Base-by-base conservation (phyloP, 2,888 invertebrate genomes). In the Thymelicus sylvestris region DNA sequence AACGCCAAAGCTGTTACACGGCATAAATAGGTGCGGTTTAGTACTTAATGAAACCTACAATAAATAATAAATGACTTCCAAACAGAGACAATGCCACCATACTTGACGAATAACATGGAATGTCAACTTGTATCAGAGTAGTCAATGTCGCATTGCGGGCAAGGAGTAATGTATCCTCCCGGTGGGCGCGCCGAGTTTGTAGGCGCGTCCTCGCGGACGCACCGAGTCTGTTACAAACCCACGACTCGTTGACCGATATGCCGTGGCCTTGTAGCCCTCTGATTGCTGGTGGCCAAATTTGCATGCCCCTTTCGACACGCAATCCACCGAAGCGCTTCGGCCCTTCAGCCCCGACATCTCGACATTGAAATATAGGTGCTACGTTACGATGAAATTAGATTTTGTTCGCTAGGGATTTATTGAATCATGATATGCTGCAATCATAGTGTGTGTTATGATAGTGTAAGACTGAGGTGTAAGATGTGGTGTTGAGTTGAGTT, bases 181-280 rank as follows among this genome's bases (percentile, higher is more conserved):
- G 80, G 71, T 83, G 85, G 90, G 90, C 83, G 90, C 86, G 89
- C 86, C 88, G 79, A 78, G 81, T 86, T 88, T 52, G 81, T 87
- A 88, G 91, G 92, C 86, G 93, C 89, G 92, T 89, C 90, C 89
- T 86, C 87, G 85, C 86, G 81, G 85, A 83, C 85, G 85, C 84
- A 70, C 65, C 31, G 39, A 65, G 50, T 64, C 85, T 31, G 31
- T 31, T 4, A n/a, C 19, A 13, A n/a, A 15, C 24, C 15, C 63
- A 80, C 85, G 90, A 90, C 90, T 91, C 83, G 86, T 79, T 92
- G 87, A 91, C 91, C 91, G 91, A 90, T 81, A 86, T 90, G 88
- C 81, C 83, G 79, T 85, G 84, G 84, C 88, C 86, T 87, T 88
- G 86, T 79, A 79, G 80, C 84, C 86, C 85, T 86, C 85, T 85